Evolutionary conservation across 1,140 invertebrate species (phyloP), one percentile per base, ranked within the genome.

Genomic region (Dufourea novaeangliae): DNA sequence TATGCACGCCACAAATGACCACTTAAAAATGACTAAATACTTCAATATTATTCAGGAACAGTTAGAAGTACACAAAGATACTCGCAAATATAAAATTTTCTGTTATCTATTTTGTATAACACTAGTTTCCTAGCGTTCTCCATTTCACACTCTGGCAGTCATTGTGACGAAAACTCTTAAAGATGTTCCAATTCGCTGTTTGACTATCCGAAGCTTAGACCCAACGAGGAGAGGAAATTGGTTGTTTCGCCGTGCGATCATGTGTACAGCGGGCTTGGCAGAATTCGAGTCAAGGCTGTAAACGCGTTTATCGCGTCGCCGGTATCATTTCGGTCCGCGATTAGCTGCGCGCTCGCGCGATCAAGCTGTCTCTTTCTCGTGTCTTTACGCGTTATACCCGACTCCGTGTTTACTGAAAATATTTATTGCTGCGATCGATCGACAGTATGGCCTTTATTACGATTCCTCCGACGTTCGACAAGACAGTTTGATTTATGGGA

Each of bases 271-370:
- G n/a, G 54, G 69, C 69, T 71, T 22, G 57, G 57, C 57, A 79
- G 63, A 73, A 79, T 77, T 39, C 22, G 70, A 46, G 54, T 72
- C 56, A 69, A 79, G 56, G 68, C 59, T 54, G 52, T 46, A 63
- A 75, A 70, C 50, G 32, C 4, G n/a, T 34, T 72, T 71, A 61
- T 71, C 69, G 32, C 56, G n/a, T 8, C 22, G 29, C 27, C 10
- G n/a, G 50, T 52, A 52, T 79, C 34, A 25, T 52, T 61, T 52
- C 17, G 25, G 22, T 29, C 8, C 25, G n/a, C 41, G 72, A 67
- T 66, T 57, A 64, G 25, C 34, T 25, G 59, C 52, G 10, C 8
- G 50, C 37, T 41, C 11, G 10, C 46, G 20, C 10, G 46, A 50
- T 22, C 46, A 44, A 59, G 8, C 37, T n/a, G 67, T 39, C 54